phyloP scores from a whole-genome alignment of 2,888 invertebrate genomes.

The Melieria picta region DNA sequence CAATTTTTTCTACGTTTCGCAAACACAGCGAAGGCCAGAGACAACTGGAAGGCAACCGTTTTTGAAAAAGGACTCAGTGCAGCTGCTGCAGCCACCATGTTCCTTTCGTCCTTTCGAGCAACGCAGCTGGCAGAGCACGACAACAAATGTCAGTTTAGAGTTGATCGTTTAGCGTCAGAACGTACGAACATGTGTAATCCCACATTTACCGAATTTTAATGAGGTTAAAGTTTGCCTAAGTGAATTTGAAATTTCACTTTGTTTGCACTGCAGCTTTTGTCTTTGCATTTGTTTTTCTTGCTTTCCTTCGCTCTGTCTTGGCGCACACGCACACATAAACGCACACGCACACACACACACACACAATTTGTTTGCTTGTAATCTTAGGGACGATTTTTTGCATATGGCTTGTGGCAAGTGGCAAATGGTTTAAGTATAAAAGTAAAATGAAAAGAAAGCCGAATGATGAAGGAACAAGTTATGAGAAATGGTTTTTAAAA shows the following conservation, averaged over 20 bases:
- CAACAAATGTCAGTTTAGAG: not conserved
- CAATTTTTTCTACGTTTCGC: slow-evolving; percentile 18
- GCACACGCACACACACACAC: no score
- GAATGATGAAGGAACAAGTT: no score
- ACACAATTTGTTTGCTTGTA: no score
- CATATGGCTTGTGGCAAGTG: no score
- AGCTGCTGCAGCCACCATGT: not conserved
- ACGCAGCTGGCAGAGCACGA: slow-evolving; percentile 6
- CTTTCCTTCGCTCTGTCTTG: not conserved
- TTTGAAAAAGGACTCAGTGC: not conserved
- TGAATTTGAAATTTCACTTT: slow-evolving; percentile 28
- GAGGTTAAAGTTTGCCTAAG: slow-evolving; percentile 37
- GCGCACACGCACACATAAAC: no score
- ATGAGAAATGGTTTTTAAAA: no score
- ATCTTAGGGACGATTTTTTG: no score
- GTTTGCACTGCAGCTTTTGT: not conserved
- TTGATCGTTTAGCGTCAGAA: not conserved
- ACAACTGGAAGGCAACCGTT: not conserved
- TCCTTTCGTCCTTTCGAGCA: slow-evolving; percentile 7
- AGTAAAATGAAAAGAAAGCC: no score
- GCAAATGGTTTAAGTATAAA: no score
- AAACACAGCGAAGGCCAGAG: not conserved
- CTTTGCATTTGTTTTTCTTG: not conserved
- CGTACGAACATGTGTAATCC: slow-evolving; percentile 35
- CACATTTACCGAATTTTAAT: slow-evolving; percentile 40